Evolutionary conservation across 1,140 invertebrate genomes (phyloP).

Genomic region (Hyphantria cunea): DNA sequence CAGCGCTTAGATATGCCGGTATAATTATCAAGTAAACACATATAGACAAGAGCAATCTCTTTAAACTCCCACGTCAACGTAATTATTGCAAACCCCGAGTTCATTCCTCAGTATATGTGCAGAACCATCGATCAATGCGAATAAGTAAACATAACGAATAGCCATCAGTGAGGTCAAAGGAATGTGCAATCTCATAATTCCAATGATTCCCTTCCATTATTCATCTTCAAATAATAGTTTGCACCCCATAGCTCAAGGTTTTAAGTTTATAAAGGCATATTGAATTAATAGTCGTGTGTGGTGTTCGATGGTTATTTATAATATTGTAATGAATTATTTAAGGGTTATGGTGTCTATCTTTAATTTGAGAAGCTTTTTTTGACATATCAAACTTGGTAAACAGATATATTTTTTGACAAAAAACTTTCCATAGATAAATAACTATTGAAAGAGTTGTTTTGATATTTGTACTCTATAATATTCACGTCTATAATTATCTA

Average conservation of each 20-base stretch:
- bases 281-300: conserved; percentile 21
- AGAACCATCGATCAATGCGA: conserved; percentile 56
- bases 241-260: conserved; percentile 71
- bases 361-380: too few species aligned
- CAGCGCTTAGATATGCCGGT: too few species aligned
- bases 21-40: too few species aligned
- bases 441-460: too few species aligned
- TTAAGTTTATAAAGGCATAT: conserved; percentile 26
- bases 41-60: too few species aligned
- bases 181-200: conserved; percentile 74
- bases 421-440: too few species aligned
- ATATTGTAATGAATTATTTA: conserved; percentile 3
- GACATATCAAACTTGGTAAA: too few species aligned
- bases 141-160: conserved; percentile 60
- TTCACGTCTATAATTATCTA: too few species aligned
- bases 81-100: conserved; percentile 11
- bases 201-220: conserved; percentile 69
- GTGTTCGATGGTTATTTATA: conserved; percentile 18
- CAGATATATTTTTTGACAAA: too few species aligned
- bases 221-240: conserved; percentile 79
- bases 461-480: too few species aligned
- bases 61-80: conserved; percentile 2
- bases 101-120: conserved; percentile 26
- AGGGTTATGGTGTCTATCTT: too few species aligned
- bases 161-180: conserved; percentile 56